Evolutionary conservation across 2,888 invertebrate species (phyloP).

Genomic region (Sesamia inferens): DNA sequence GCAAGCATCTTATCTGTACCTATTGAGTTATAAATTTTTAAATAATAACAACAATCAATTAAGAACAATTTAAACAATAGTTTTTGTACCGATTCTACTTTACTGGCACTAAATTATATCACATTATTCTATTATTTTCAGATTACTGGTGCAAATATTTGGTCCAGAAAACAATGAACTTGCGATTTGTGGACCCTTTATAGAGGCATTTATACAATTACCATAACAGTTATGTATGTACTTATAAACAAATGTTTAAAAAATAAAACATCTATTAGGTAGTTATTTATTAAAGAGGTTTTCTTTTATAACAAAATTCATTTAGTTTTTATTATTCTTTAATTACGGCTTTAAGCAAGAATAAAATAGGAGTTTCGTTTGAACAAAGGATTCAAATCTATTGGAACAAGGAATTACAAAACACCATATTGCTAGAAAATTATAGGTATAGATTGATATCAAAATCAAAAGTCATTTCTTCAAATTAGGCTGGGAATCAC

Average conservation of each 20-base stretch:
- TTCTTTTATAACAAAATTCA: too few relatives aligned
- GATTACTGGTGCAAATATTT: conserved; percentile 92
- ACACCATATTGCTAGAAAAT: too few relatives aligned
- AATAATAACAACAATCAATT: conserved; percentile 24
- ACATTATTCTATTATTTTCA: conserved; percentile 61
- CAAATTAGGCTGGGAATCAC: too few relatives aligned
- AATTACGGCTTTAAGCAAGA: not conserved
- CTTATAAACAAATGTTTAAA: too few relatives aligned
- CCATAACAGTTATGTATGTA: too few relatives aligned
- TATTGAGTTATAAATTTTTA: conserved; percentile 3
- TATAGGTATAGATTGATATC: too few relatives aligned
- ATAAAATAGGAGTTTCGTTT: not conserved
- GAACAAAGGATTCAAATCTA: too few relatives aligned
- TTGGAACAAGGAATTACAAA: too few relatives aligned
- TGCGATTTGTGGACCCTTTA: conserved; percentile 89
- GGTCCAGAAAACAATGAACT: conserved; percentile 87
- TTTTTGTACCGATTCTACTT: not conserved
- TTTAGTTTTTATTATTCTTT: not conserved
- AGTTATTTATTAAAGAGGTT: not conserved
- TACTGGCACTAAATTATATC: conserved; percentile 45
- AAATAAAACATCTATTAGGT: conserved; percentile 19
- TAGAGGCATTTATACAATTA: conserved; percentile 93
- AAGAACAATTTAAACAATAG: not conserved
- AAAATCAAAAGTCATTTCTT: too few relatives aligned
- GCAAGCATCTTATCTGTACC: conserved; percentile 48